A percentile compares a stretch with the other conserved stretches of the same genome.
These are phyloP conservation scores for Otocyon megalotis DNA, from an alignment of 2,113 vertebrate species.

Conservation along the genomic window DNA sequence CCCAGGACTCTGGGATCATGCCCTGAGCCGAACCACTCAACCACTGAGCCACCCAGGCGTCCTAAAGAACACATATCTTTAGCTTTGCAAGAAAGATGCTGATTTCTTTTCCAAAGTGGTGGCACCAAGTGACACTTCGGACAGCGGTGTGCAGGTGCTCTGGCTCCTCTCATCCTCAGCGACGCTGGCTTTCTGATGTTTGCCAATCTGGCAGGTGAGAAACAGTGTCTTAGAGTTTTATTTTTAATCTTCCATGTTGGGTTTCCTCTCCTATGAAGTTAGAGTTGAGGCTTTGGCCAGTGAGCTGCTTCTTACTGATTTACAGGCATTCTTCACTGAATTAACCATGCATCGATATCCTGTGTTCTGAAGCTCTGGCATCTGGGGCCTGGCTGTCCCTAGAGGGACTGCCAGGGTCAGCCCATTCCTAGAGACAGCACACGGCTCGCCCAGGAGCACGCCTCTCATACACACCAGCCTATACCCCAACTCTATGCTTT, in stretches of 20 bases:
- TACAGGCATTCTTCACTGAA: neutral
- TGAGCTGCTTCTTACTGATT: neutral
- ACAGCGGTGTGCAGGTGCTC: fast-evolving
- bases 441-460: fast-evolving
- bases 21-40: too few species aligned
- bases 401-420: neutral
- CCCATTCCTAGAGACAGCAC: neutral
- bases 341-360: too few species aligned
- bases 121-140: neutral
- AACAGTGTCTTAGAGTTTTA: fast-evolving
- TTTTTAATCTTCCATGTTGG: fast-evolving
- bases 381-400: neutral
- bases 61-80: fast-evolving
- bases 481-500: neutral
- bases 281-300: neutral
- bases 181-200: fast-evolving
- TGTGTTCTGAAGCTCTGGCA: too few species aligned
- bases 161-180: fast-evolving
- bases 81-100: neutral
- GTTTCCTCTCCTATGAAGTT: neutral
- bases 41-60: too few species aligned
- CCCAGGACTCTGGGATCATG: too few species aligned
- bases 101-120: neutral
- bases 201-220: fast-evolving
- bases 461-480: neutral